These are phyloP conservation scores for Idaea aversata DNA, from an alignment of 2,888 invertebrate genomes.

Conservation along the genomic window DNA sequence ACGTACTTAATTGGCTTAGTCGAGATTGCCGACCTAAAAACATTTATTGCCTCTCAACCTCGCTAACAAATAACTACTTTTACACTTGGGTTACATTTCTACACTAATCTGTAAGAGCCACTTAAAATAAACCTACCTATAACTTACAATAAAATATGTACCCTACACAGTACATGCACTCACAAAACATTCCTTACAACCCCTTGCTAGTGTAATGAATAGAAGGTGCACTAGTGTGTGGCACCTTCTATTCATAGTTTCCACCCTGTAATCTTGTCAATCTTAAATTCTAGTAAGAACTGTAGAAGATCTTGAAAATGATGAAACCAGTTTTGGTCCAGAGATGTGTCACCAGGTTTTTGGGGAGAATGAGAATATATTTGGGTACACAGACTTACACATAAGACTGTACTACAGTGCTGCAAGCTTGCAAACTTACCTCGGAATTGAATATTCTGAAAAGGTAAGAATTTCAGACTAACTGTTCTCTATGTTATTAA, in stretches of 20 bases:
- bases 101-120: too few relatives aligned
- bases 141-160: too few relatives aligned
- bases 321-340: conserved; percentile 84
- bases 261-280: background rate
- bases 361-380: conserved; percentile 94
- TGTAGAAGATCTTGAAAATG: conserved; percentile 83
- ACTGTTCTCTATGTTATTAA: too few relatives aligned
- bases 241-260: background rate
- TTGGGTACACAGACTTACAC: conserved; percentile 93
- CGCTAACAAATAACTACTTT: too few relatives aligned
- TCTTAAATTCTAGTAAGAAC: conserved; percentile 75
- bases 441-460: conserved; percentile 87
- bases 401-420: conserved; percentile 91
- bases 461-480: conserved; percentile 63
- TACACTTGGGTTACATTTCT: too few relatives aligned
- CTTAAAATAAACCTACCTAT: too few relatives aligned
- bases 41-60: too few relatives aligned
- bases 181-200: too few relatives aligned
- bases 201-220: too few relatives aligned
- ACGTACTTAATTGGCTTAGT: background rate
- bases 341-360: conserved; percentile 97
- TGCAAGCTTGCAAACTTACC: conserved; percentile 88
- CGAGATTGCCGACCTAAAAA: background rate
- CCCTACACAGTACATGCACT: too few relatives aligned
- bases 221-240: background rate